phyloP scores from a whole-genome alignment of 2,888 invertebrate species.

The Megaustenia siamemsis region DNA sequence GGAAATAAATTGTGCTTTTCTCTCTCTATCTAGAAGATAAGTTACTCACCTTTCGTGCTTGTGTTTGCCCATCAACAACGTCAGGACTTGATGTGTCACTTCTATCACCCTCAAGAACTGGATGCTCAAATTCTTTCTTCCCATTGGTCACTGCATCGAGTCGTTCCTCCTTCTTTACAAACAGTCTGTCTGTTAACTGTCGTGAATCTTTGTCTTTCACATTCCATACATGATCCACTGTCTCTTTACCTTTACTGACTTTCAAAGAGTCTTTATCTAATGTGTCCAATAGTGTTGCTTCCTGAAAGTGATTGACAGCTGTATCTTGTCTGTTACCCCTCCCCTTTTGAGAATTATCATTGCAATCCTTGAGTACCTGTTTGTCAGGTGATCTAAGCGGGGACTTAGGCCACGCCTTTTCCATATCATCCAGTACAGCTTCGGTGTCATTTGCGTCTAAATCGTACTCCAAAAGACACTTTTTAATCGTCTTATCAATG shows the following conservation, averaged over 20 bases:
- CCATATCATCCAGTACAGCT: conserved; percentile 45
- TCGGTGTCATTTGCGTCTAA: conserved; percentile 44
- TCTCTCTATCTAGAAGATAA: background rate
- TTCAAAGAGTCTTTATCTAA: background rate
- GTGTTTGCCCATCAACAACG: background rate
- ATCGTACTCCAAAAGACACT: conserved; percentile 47
- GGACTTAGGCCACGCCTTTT: conserved; percentile 41
- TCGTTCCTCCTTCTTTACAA: background rate
- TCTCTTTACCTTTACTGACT: background rate
- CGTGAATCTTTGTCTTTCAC: background rate
- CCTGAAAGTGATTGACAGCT: background rate
- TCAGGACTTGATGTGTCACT: conserved; percentile 43
- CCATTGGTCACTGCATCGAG: conserved; percentile 11
- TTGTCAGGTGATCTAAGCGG: conserved; percentile 24
- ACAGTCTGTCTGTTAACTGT: background rate
- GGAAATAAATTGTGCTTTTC: too few species aligned
- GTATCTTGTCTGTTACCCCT: background rate
- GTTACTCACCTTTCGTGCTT: conserved; percentile 21
- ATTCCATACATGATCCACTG: background rate
- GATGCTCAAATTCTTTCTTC: background rate
- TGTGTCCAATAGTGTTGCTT: background rate
- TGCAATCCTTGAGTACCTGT: conserved; percentile 30
- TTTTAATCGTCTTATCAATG: conserved; percentile 50
- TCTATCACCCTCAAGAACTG: background rate
- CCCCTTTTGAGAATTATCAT: conserved; percentile 40